These are phyloP conservation scores for Spongilla lacustris DNA, from an alignment of 37 sponge, comb jelly and placozoan species.

Conservation along the genomic window DNA sequence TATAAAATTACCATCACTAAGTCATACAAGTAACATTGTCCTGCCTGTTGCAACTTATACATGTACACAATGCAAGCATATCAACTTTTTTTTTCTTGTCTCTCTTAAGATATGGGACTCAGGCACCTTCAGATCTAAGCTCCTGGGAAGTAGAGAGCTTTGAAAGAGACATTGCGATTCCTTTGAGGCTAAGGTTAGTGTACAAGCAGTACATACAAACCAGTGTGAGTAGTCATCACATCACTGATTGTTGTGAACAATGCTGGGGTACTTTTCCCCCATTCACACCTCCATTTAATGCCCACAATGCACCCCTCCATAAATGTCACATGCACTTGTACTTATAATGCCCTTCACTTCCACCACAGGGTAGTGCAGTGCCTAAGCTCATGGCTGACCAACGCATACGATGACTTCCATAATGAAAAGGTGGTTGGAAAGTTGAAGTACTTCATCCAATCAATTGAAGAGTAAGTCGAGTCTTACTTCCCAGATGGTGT, in stretches of 20 bases:
- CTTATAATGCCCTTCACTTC: no score
- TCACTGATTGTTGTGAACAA: no score
- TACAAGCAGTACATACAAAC: background rate
- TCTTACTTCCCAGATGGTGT: background rate
- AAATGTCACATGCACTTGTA: no score
- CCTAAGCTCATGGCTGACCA: slow-evolving; percentile 58
- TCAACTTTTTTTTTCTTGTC: background rate
- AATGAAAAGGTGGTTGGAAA: slow-evolving; percentile 16
- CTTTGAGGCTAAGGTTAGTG: slow-evolving; percentile 67
- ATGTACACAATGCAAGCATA: no score
- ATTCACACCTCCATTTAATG: no score
- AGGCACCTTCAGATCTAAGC: slow-evolving; percentile 28
- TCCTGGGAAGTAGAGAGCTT: slow-evolving; percentile 42
- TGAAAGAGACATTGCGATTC: slow-evolving; percentile 60
- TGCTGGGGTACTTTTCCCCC: no score
- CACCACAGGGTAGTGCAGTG: slow-evolving; percentile 60
- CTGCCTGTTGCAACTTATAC: no score
- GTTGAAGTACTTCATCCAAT: slow-evolving; percentile 39
- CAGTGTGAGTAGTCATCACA: no score
- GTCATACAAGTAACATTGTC: no score
- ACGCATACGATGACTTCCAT: slow-evolving; percentile 69
- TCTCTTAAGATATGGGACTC: slow-evolving; percentile 43
- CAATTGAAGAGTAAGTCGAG: slow-evolving; percentile 41
- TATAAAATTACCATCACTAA: no score
- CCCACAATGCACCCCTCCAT: no score